Conservation (phyloP, 1,140 invertebrate genomes). For the Bombus haemorrhoidalis region DNA sequence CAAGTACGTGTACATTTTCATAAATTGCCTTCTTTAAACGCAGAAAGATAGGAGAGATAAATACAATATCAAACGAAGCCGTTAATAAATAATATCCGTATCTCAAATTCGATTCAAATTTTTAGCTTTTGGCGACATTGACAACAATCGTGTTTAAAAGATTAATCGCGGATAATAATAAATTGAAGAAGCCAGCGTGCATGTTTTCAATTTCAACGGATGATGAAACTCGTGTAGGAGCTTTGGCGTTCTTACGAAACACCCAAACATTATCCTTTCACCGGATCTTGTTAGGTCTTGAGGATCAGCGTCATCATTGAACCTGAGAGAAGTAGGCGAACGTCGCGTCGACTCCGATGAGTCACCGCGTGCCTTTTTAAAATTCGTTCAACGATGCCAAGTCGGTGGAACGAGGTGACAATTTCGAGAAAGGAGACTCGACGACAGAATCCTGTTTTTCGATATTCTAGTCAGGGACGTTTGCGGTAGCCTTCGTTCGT, state of each 20-base stretch:
- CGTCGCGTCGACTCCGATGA: background rate
- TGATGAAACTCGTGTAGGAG: background rate
- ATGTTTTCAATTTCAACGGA: background rate
- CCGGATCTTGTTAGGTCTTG: constrained; percentile 30
- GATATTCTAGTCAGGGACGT: background rate
- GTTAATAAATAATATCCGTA: too few relatives aligned
- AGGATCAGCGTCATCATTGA: background rate
- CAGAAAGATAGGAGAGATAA: too few relatives aligned
- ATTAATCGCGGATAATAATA: background rate
- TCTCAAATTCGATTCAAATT: too few relatives aligned
- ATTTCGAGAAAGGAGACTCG: constrained; percentile 35
- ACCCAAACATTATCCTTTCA: constrained; percentile 55
- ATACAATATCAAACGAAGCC: too few relatives aligned
- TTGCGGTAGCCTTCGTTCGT: constrained; percentile 13
- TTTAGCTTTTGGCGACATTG: too few relatives aligned
- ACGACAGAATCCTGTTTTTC: constrained; percentile 23
- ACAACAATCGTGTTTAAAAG: background rate
- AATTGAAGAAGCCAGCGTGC: background rate
- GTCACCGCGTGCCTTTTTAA: constrained; percentile 47
- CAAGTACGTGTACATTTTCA: background rate
- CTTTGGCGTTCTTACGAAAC: constrained; percentile 38
- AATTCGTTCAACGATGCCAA: constrained; percentile 16
- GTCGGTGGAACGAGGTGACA: constrained; percentile 6
- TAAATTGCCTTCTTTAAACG: too few relatives aligned
- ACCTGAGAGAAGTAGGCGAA: constrained; percentile 21